phyloP scores from a whole-genome alignment of 2,113 vertebrate species.

The Pardalotus punctatus region DNA sequence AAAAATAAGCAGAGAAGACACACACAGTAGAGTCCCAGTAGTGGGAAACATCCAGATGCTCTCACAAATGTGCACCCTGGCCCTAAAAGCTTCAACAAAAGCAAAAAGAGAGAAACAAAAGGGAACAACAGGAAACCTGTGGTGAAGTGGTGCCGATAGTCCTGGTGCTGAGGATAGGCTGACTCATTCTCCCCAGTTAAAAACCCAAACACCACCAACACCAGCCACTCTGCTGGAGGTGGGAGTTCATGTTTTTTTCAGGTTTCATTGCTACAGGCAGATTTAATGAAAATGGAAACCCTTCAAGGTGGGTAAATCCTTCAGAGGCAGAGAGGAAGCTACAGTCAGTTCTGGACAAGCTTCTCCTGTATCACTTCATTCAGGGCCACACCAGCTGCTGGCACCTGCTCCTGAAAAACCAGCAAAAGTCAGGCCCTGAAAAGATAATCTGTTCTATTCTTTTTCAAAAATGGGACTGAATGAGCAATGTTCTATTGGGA shows the following conservation, averaged over 20 bases:
- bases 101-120: not conserved
- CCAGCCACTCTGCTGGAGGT: not conserved
- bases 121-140: not conserved
- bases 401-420: not conserved
- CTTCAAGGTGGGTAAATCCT: not conserved
- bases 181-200: not conserved
- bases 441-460: not conserved
- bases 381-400: not conserved
- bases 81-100: not conserved
- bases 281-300: not conserved
- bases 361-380: not conserved
- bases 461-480: not conserved
- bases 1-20: not conserved
- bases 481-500: not conserved
- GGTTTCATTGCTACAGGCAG: not conserved
- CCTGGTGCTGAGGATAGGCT: not conserved
- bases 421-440: not conserved
- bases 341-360: not conserved
- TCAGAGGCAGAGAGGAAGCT: not conserved
- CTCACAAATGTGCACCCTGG: not conserved
- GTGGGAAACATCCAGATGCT: not conserved
- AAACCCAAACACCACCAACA: not conserved
- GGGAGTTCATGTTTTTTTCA: not conserved
- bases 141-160: rapidly evolving
- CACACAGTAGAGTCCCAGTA: not conserved